Percentiles rank a stretch among this genome's conserved stretches.
phyloP scores from a whole-genome alignment of 2,888 invertebrate species.

The Limnephilus rhombicus region DNA sequence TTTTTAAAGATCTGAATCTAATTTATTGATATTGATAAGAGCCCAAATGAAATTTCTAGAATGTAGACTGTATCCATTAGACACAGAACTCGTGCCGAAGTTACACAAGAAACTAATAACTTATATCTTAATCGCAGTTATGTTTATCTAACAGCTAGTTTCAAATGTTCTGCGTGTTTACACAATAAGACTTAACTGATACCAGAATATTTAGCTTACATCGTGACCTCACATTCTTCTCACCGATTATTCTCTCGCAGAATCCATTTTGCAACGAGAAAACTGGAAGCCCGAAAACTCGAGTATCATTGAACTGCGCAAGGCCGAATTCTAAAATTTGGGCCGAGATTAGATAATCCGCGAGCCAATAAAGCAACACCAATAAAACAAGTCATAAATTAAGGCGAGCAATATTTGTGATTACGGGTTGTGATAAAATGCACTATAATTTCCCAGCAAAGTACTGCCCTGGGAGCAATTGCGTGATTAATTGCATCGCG shows the following conservation, averaged over 20 bases:
- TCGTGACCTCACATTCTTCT: constrained; percentile 25
- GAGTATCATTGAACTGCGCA: constrained; percentile 20
- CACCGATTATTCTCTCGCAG: not conserved
- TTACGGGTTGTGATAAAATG: constrained; percentile 53
- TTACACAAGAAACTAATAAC: not conserved
- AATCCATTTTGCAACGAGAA: constrained; percentile 21
- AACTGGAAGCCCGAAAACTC: not conserved
- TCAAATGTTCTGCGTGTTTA: not conserved
- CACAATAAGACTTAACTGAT: constrained; percentile 1
- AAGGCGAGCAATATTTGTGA: constrained; percentile 38
- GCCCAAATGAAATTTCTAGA: not conserved
- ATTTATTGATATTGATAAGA: not conserved
- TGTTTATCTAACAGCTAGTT: not conserved
- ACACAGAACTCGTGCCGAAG: not conserved
- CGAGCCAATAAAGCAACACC: constrained; percentile 14
- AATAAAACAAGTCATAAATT: constrained; percentile 58
- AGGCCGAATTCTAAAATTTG: constrained; percentile 16
- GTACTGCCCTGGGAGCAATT: constrained; percentile 50
- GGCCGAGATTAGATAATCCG: constrained; percentile 32
- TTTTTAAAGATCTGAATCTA: not conserved
- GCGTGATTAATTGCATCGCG: constrained; percentile 49
- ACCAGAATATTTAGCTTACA: not conserved
- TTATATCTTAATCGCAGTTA: not conserved
- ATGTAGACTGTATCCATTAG: not conserved
- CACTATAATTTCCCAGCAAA: constrained; percentile 49